Percentiles rank a stretch among this genome's conserved stretches.
Conservation (phyloP, 2,113 vertebrate species). For the Setophaga petechia region DNA sequence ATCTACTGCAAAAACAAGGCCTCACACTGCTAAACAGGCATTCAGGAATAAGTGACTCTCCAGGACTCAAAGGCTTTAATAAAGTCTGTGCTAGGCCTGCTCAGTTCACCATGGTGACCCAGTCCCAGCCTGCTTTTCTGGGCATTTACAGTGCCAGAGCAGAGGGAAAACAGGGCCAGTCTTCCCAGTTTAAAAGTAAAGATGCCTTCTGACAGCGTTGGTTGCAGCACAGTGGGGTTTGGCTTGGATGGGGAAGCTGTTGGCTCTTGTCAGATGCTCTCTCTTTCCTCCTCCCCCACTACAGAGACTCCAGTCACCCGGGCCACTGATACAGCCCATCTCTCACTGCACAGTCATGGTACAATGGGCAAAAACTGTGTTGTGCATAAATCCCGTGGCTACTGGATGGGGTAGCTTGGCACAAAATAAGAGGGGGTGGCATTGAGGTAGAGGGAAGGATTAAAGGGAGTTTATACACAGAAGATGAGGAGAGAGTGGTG, state of each 20-base stretch:
- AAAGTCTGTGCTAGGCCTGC: background rate
- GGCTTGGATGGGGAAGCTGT: background rate
- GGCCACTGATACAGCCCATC: background rate
- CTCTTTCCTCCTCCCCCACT: background rate
- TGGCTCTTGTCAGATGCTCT: background rate
- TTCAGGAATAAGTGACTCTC: background rate
- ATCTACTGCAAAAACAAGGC: background rate
- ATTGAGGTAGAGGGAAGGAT: fast-evolving
- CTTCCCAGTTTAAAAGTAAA: background rate
- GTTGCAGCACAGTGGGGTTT: background rate
- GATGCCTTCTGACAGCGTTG: background rate
- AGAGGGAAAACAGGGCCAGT: background rate
- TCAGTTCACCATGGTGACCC: background rate
- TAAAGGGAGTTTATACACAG: background rate
- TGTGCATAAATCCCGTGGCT: background rate
- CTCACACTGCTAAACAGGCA: background rate
- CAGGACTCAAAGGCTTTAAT: background rate
- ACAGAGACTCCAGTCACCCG: background rate
- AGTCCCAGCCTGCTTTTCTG: background rate
- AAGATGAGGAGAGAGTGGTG: background rate
- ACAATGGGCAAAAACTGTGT: background rate
- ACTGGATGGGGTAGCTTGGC: background rate
- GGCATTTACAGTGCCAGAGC: background rate
- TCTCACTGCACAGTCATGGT: background rate
- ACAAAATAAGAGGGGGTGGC: background rate